A percentile compares a stretch with the other conserved stretches of the same genome.
phyloP scores from a whole-genome alignment of 2,888 invertebrate species.

The Gandaritis pyraliata region DNA sequence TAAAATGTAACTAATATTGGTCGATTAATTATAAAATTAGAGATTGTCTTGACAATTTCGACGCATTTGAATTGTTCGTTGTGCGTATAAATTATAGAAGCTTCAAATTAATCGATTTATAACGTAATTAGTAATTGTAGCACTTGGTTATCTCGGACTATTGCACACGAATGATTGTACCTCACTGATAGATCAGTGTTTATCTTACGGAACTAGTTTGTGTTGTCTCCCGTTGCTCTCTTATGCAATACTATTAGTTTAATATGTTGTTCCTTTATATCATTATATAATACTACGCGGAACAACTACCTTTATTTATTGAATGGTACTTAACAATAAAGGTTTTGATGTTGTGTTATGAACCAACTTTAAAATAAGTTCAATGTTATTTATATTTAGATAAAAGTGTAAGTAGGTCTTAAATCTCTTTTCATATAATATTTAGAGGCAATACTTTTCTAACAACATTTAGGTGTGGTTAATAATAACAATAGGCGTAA shows the following conservation, averaged over 20 bases:
- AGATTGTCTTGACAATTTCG: slow-evolving; percentile 63
- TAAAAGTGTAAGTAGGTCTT: slow-evolving; percentile 73
- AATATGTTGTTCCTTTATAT: slow-evolving; percentile 58
- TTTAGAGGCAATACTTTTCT: slow-evolving; percentile 82
- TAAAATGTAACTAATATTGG: slow-evolving; percentile 58
- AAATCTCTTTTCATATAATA: slow-evolving; percentile 74
- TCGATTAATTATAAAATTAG: slow-evolving; percentile 59
- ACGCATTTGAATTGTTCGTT: slow-evolving; percentile 68
- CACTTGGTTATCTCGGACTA: slow-evolving; percentile 72
- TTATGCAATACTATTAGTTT: slow-evolving; percentile 51
- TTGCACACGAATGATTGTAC: slow-evolving; percentile 65
- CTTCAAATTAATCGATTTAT: slow-evolving; percentile 77
- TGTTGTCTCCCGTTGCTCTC: slow-evolving; percentile 72
- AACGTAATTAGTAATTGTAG: slow-evolving; percentile 74
- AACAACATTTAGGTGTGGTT: slow-evolving; percentile 79
- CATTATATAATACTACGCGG: slow-evolving; percentile 46
- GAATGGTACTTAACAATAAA: slow-evolving; percentile 72
- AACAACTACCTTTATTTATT: slow-evolving; percentile 61
- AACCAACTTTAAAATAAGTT: slow-evolving; percentile 64
- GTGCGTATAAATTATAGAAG: slow-evolving; percentile 74
- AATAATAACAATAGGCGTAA: slow-evolving; percentile 79
- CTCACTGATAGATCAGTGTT: slow-evolving; percentile 30
- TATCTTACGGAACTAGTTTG: slow-evolving; percentile 49
- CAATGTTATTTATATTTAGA: slow-evolving; percentile 64
- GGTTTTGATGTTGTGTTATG: slow-evolving; percentile 57